These are phyloP conservation scores for Mobula birostris DNA, from an alignment of 2,113 vertebrate species.

Conservation along the genomic window DNA sequence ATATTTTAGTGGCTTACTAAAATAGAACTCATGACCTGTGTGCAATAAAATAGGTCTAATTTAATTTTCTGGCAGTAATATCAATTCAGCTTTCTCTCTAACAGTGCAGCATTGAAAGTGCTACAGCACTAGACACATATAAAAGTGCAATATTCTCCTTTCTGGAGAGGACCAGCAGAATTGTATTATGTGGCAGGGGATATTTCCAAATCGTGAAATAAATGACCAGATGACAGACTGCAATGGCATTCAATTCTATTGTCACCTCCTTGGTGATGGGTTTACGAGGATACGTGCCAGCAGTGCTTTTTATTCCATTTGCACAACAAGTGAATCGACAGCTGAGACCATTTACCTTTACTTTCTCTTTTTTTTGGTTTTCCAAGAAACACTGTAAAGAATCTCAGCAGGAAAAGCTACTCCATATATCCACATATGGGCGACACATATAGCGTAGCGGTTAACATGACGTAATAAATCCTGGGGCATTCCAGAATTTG, in stretches of 20 bases:
- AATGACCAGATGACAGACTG: not conserved
- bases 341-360: not conserved
- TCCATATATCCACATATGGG: not conserved
- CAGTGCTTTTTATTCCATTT: not conserved
- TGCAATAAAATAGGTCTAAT: slow-evolving; percentile 1
- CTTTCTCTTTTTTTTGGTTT: not conserved
- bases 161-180: not conserved
- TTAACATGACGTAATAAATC: too few species aligned
- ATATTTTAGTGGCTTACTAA: not conserved
- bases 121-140: not conserved
- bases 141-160: not conserved
- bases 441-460: too few species aligned
- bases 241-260: not conserved
- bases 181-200: not conserved
- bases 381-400: not conserved
- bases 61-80: not conserved
- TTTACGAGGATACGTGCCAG: slow-evolving; percentile 5
- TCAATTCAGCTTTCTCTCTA: not conserved
- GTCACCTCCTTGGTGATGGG: not conserved
- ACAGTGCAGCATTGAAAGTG: slow-evolving; percentile 9
- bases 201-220: not conserved
- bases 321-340: not conserved
- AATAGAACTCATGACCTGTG: not conserved
- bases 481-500: too few species aligned
- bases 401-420: not conserved